These are phyloP conservation scores for Schizotus pectinicornis DNA, from an alignment of 2,888 invertebrate genomes.

Conservation along the genomic window DNA sequence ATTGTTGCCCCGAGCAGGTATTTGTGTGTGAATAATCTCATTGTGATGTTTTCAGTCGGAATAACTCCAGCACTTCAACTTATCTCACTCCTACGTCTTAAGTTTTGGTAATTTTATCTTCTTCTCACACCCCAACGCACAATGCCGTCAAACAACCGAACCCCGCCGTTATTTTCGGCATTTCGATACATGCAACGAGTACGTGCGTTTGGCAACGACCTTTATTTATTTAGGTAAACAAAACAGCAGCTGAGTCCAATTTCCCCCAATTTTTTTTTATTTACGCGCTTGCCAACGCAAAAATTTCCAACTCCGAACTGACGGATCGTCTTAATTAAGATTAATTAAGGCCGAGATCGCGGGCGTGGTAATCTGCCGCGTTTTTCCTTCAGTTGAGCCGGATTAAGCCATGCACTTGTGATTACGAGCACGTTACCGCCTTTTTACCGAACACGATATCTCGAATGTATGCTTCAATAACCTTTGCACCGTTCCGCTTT, in stretches of 20 bases:
- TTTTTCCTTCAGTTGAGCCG: slow-evolving; percentile 14
- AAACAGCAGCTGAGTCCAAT: slow-evolving; percentile 10
- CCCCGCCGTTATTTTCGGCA: slow-evolving; percentile 32
- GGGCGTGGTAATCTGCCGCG: background rate
- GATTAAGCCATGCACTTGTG: slow-evolving; percentile 7
- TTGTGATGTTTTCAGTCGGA: slow-evolving; percentile 47
- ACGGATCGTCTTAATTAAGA: background rate
- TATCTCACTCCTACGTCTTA: slow-evolving; percentile 44
- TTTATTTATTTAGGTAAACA: slow-evolving; percentile 27
- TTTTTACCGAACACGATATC: slow-evolving; percentile 26
- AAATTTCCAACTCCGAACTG: background rate
- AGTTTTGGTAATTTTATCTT: slow-evolving; percentile 40
- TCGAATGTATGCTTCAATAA: slow-evolving; percentile 35
- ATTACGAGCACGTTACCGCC: slow-evolving; percentile 26
- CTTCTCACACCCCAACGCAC: slow-evolving; percentile 34
- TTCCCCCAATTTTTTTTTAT: slow-evolving; percentile 3
- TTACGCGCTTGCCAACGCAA: background rate
- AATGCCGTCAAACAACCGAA: slow-evolving; percentile 24
- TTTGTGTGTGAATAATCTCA: slow-evolving; percentile 53
- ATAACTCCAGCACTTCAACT: slow-evolving; percentile 42
- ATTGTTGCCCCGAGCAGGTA: slow-evolving; percentile 50
- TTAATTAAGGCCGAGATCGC: background rate
- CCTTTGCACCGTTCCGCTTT: slow-evolving; percentile 37
- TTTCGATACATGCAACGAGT: slow-evolving; percentile 29
- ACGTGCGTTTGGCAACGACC: slow-evolving; percentile 31